Evolutionary conservation across 2,113 vertebrate genomes (phyloP).

Genomic region (Pogona vitticeps): DNA sequence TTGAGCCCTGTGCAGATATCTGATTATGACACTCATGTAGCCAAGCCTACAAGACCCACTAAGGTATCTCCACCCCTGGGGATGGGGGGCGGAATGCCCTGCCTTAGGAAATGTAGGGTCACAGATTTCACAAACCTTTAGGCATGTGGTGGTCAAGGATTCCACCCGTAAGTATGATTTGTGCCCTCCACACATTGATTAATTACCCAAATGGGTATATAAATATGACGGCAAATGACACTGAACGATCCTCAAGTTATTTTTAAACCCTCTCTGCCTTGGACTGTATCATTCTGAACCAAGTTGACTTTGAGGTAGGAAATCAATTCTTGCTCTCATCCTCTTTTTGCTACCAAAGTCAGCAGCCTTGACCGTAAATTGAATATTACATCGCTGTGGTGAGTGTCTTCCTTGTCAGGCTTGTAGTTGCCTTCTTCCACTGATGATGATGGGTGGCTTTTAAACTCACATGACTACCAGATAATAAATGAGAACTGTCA

Average conservation of each 20-base stretch:
- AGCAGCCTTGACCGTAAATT: conserved; percentile 63
- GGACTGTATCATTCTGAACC: conserved; percentile 42
- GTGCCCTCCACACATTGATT: too few species aligned
- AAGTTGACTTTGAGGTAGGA: conserved; percentile 56
- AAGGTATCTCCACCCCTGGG: too few species aligned
- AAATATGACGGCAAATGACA: too few species aligned
- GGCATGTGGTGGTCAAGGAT: too few species aligned
- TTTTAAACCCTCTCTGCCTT: conserved; percentile 15
- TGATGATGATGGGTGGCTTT: conserved; percentile 70
- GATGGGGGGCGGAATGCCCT: too few species aligned
- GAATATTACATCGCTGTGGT: conserved; percentile 54
- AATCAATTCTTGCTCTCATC: conserved; percentile 59
- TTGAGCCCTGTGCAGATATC: too few species aligned
- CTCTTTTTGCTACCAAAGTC: conserved; percentile 49
- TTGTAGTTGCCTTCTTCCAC: conserved; percentile 59
- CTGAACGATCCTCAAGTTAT: too few species aligned
- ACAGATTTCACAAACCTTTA: too few species aligned
- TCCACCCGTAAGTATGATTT: too few species aligned
- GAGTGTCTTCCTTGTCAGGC: conserved; percentile 65
- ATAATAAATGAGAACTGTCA: conserved; percentile 72
- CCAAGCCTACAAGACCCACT: too few species aligned
- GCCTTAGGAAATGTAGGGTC: too few species aligned
- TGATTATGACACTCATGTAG: too few species aligned
- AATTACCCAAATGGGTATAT: not conserved
- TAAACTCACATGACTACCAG: conserved; percentile 61